A percentile compares a stretch with the other conserved stretches of the same genome.
phyloP scores from a whole-genome alignment of 2,797 vertebrate species.

The Pseudochromis fuscus region DNA sequence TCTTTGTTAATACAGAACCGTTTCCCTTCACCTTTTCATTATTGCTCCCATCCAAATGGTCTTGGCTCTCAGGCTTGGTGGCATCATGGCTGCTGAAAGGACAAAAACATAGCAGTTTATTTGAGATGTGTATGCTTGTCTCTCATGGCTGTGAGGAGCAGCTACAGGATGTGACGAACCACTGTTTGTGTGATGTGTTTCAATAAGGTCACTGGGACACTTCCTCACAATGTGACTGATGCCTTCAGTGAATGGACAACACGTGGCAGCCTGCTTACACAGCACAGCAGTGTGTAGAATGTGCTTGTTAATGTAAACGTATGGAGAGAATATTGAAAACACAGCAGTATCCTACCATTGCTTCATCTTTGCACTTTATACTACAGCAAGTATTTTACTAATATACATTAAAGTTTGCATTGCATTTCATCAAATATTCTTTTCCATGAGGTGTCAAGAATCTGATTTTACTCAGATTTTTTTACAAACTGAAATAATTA shows the following conservation, averaged over 20 bases:
- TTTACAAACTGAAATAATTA: not conserved
- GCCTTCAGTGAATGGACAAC: conserved; percentile 74
- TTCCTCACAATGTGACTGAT: conserved; percentile 66
- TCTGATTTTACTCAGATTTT: not conserved
- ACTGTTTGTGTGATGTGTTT: conserved; percentile 67
- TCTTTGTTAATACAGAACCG: too few relatives aligned
- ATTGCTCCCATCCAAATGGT: conserved; percentile 83
- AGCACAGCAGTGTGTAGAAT: not conserved
- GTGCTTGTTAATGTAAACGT: not conserved
- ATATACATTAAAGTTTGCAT: not conserved
- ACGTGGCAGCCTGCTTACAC: not conserved
- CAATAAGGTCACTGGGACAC: conserved; percentile 67
- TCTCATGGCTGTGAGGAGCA: conserved; percentile 4
- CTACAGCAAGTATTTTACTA: too few relatives aligned
- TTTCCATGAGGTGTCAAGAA: too few relatives aligned
- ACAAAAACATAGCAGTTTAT: conserved; percentile 4
- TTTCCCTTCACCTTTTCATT: conserved; percentile 82
- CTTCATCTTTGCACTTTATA: not conserved
- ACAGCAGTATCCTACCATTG: too few relatives aligned
- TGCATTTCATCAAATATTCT: too few relatives aligned
- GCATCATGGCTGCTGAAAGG: conserved; percentile 78
- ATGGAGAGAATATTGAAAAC: not conserved
- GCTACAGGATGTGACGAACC: conserved; percentile 29
- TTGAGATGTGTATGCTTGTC: not conserved
- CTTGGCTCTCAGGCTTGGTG: conserved; percentile 86